phyloP scores from a whole-genome alignment of 92 coral and sea anemone species.

The Isaurus tuberculatus region DNA sequence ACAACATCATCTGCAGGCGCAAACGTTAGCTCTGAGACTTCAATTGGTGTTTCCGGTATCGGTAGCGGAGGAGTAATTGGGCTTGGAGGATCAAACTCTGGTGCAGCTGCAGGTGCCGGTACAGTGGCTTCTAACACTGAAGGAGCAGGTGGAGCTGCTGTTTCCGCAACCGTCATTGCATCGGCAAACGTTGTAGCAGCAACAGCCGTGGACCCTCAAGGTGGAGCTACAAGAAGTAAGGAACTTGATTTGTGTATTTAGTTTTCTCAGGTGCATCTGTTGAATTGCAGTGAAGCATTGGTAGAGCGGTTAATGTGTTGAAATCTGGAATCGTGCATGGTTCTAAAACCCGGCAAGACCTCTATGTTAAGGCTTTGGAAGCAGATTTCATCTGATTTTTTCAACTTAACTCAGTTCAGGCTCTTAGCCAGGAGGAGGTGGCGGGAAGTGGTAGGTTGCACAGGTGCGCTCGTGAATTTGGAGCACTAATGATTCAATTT shows the following conservation, averaged over 20 bases:
- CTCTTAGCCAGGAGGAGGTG: too few relatives aligned
- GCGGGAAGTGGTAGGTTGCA: too few relatives aligned
- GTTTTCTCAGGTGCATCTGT: background rate
- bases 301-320: too few relatives aligned
- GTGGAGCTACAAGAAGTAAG: conserved; percentile 42
- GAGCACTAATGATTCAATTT: too few relatives aligned
- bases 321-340: too few relatives aligned
- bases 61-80: conserved; percentile 37
- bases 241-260: too few relatives aligned
- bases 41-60: conserved; percentile 25
- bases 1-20: background rate
- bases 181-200: conserved; percentile 41
- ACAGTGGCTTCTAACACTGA: background rate
- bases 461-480: too few relatives aligned
- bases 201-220: conserved; percentile 23
- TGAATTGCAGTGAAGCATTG: background rate
- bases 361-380: too few relatives aligned
- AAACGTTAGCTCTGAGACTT: background rate
- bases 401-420: too few relatives aligned
- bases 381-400: too few relatives aligned
- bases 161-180: conserved; percentile 35
- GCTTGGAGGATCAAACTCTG: conserved; percentile 39
- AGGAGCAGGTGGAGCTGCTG: conserved; percentile 39
- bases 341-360: too few relatives aligned
- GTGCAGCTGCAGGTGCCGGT: conserved; percentile 9